Percentiles rank a stretch among this genome's conserved stretches.
Evolutionary conservation across 2,797 vertebrate genomes (phyloP).

Genomic region (Mus caroli): DNA sequence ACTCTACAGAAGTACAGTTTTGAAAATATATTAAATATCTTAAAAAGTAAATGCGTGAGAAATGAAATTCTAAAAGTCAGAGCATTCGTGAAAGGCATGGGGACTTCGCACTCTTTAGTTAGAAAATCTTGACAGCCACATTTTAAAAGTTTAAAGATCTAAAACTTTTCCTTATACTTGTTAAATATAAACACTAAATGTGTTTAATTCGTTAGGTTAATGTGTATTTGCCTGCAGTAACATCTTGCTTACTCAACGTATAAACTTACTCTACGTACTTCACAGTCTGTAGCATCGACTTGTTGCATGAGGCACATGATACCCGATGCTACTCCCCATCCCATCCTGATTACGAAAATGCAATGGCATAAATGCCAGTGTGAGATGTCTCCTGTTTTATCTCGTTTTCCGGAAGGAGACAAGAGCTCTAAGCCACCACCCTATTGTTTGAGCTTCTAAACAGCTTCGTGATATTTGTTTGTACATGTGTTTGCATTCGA

Average conservation of each 20-base stretch:
- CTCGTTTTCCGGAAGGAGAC: constrained; percentile 25
- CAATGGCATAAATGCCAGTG: neutral
- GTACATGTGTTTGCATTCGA: constrained; percentile 29
- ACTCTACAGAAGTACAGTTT: constrained; percentile 18
- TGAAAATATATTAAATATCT: constrained; percentile 50
- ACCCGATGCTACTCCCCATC: neutral
- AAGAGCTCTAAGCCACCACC: neutral
- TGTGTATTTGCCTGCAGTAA: neutral
- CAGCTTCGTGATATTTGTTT: neutral
- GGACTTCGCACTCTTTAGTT: constrained; percentile 21
- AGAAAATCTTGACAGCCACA: neutral
- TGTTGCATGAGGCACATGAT: neutral
- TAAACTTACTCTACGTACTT: neutral
- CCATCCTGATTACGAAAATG: neutral
- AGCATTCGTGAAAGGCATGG: neutral
- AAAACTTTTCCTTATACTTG: neutral
- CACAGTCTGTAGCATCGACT: neutral
- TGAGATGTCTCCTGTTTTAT: neutral
- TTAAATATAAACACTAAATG: constrained; percentile 31
- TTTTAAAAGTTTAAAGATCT: constrained; percentile 14
- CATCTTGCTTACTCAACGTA: neutral
- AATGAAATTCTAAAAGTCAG: constrained; percentile 35
- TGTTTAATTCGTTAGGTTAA: neutral
- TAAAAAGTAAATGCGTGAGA: neutral
- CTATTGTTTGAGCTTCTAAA: constrained; percentile 18